Evolutionary conservation across 1,140 invertebrate genomes (phyloP).

Genomic region (Diabrotica virgifera): DNA sequence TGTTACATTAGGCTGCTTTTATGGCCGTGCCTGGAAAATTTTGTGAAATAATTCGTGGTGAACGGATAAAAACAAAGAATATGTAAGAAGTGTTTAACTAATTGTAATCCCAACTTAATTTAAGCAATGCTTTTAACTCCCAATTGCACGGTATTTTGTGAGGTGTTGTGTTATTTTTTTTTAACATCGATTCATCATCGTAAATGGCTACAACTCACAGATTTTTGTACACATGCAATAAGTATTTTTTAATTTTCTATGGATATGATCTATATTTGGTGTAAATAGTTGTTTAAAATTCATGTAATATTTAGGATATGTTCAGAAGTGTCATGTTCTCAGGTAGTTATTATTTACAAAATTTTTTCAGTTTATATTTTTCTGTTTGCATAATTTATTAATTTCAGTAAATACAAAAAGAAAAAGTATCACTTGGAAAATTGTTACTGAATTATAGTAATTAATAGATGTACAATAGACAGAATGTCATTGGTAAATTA

Average conservation of each 20-base stretch:
- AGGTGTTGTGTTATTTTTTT: slow-evolving; percentile 32
- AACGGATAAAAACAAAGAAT: slow-evolving; percentile 19
- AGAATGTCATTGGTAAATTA: no score
- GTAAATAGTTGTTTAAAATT: not conserved
- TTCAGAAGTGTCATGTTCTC: not conserved
- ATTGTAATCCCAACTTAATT: slow-evolving; percentile 18
- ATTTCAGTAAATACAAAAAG: no score
- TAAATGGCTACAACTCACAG: slow-evolving; percentile 35
- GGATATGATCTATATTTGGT: not conserved
- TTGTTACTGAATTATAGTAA: no score
- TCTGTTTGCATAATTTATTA: not conserved
- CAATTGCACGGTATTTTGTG: slow-evolving; percentile 12
- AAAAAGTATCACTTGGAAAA: no score
- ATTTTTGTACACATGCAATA: slow-evolving; percentile 16
- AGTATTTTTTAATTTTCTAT: slow-evolving; percentile 1
- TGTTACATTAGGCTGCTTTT: slow-evolving; percentile 44
- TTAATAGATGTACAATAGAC: no score
- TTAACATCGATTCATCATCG: slow-evolving; percentile 42
- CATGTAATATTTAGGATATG: not conserved
- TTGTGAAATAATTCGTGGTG: slow-evolving; percentile 33
- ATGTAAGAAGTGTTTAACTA: slow-evolving; percentile 33
- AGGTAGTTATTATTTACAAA: not conserved
- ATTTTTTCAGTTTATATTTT: not conserved
- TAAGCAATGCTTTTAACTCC: slow-evolving; percentile 9
- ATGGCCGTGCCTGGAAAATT: slow-evolving; percentile 41